These are phyloP conservation scores for Lepus oiostolus DNA, from an alignment of 2,797 vertebrate genomes.

Conservation along the genomic window DNA sequence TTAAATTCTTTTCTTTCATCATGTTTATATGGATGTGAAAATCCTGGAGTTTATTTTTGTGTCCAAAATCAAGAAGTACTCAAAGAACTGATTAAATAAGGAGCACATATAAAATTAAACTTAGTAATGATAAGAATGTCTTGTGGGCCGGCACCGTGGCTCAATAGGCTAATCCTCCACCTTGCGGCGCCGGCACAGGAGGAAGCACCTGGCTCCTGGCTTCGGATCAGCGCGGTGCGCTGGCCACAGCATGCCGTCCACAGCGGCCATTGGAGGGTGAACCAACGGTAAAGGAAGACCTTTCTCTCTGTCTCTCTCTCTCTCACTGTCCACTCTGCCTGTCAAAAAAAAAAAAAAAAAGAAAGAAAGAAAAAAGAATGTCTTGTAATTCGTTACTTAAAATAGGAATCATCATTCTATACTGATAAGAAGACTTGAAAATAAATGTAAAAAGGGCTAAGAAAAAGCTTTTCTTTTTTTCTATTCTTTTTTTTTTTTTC, in stretches of 20 bases:
- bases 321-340: too few species aligned
- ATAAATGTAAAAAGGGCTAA: background rate
- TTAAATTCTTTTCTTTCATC: background rate
- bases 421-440: background rate
- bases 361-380: background rate
- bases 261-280: too few species aligned
- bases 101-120: background rate
- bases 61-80: background rate
- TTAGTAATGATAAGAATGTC: background rate
- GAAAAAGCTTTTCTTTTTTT: background rate
- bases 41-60: background rate
- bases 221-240: too few species aligned
- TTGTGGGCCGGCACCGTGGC: background rate
- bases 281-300: too few species aligned
- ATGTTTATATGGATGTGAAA: background rate
- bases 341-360: background rate
- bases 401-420: background rate
- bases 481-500: too few species aligned
- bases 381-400: slow-evolving; percentile 28
- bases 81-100: background rate
- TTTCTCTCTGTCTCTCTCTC: too few species aligned
- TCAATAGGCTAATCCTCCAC: too few species aligned
- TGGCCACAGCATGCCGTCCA: too few species aligned
- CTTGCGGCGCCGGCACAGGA: too few species aligned
- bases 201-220: too few species aligned